Base-by-base conservation (phyloP, 2,797 vertebrate genomes). In the Leptodactylus fallax region DNA sequence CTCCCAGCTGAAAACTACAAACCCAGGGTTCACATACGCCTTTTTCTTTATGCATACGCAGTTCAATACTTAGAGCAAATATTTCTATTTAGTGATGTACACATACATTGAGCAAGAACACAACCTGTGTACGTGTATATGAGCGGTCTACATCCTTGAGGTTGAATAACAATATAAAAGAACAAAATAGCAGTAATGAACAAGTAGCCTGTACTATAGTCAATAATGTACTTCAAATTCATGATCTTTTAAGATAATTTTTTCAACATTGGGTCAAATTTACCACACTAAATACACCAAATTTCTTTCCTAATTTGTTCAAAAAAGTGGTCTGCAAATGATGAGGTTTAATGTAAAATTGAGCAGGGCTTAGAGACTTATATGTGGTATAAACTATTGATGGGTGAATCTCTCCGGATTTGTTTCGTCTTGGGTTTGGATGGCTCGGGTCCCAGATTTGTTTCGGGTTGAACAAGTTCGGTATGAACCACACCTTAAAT, bases 1-100 rank as follows among this genome's bases (percentile, higher is more conserved):
- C 83, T 84, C 83, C 83, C 71, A 84, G 83, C 69, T 60, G 83
- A 84, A 76, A 55, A 16, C 69, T 47, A 9, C 21, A n/a, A 76
- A 19, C 21, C 10, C 36, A 76, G 21, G 71, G 36, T 60, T 84
- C 71, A 76, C 55, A 61, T 84, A n/a, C 19, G 79, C 79, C 79
- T 49, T 58, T 51, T 61, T 49, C 69, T 49, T 61, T 84, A 76
- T 61, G 71, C 67, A 49, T 61, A 49, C 45, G 3, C 27, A 84
- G 83, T 60, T 84, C 83, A 84, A 76, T 76, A 74, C 53, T 4
- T 36, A 56, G 36, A 83, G 17, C 10, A 72, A 58, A 72, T 21
- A 72, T 55, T 56, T 17, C 53, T 14, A 36, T 83, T 71, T 83
- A 69, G 65, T n/a, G 65, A 55, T 27, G 53, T 83, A 56, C 51